Conservation (phyloP, 2,797 vertebrate genomes). For the Hippopotamyrus pictus region DNA sequence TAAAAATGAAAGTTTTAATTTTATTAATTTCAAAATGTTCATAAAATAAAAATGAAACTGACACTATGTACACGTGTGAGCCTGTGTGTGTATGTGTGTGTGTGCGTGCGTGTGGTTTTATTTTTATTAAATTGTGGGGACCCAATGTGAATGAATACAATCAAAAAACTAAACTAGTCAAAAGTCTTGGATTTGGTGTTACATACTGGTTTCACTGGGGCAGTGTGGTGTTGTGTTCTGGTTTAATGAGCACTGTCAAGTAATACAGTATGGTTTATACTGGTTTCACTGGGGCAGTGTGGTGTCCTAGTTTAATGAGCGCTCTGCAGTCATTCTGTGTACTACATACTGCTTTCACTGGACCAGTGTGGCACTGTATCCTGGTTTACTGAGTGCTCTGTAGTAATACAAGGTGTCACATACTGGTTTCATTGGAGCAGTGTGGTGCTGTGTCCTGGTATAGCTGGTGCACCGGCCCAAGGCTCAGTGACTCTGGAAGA, state of each 20-base stretch:
- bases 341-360: not conserved
- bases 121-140: not conserved
- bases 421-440: not conserved
- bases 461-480: slow-evolving; percentile 71
- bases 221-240: not conserved
- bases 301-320: not conserved
- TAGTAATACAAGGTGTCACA: not conserved
- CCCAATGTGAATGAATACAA: not conserved
- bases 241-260: not conserved
- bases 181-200: not conserved
- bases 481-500: slow-evolving; percentile 73
- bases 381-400: slow-evolving; percentile 27
- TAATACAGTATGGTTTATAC: not conserved
- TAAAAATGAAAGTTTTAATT: not conserved
- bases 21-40: not conserved
- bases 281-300: not conserved
- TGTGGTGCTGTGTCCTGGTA: slow-evolving; percentile 21
- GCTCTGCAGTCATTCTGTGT: not conserved
- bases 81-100: no score
- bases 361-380: not conserved
- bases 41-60: not conserved
- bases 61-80: not conserved
- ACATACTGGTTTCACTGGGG: not conserved
- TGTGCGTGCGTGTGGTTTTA: not conserved
- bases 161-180: not conserved